A percentile compares a stretch with the other conserved stretches of the same genome.
Evolutionary conservation across 2,113 vertebrate genomes (phyloP).

Genomic region (Scartelaos histophorus): DNA sequence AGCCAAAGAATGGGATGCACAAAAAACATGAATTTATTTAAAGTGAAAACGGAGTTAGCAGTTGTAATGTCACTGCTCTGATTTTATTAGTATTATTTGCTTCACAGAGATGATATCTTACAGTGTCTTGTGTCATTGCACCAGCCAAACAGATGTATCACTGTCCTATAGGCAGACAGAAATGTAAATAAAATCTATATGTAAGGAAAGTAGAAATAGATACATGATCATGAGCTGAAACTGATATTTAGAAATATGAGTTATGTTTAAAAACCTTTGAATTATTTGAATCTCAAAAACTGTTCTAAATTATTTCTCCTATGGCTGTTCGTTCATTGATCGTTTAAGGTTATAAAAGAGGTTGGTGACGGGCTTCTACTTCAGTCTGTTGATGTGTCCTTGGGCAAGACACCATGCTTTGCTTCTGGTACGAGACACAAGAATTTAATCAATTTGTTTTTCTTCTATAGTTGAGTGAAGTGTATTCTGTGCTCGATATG

Average conservation of each 20-base stretch:
- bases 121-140: background rate
- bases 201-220: background rate
- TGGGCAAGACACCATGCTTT: background rate
- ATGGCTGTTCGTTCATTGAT: background rate
- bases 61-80: background rate
- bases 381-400: background rate
- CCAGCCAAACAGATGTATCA: background rate
- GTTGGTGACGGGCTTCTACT: background rate
- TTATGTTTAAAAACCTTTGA: background rate
- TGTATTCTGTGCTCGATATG: background rate
- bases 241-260: background rate
- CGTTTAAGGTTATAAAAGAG: background rate
- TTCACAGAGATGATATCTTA: background rate
- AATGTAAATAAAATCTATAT: background rate
- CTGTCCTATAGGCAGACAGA: background rate
- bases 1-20: constrained; percentile 25
- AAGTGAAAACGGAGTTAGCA: background rate
- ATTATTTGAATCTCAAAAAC: too few relatives aligned
- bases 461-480: background rate
- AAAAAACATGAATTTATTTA: constrained; percentile 11
- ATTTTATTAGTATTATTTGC: background rate
- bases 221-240: background rate
- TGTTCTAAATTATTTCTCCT: background rate
- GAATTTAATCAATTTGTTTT: background rate
- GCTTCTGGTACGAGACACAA: background rate